These are phyloP conservation scores for Zaprionus ghesquierei DNA, from an alignment of 1,140 invertebrate species.

Conservation along the genomic window DNA sequence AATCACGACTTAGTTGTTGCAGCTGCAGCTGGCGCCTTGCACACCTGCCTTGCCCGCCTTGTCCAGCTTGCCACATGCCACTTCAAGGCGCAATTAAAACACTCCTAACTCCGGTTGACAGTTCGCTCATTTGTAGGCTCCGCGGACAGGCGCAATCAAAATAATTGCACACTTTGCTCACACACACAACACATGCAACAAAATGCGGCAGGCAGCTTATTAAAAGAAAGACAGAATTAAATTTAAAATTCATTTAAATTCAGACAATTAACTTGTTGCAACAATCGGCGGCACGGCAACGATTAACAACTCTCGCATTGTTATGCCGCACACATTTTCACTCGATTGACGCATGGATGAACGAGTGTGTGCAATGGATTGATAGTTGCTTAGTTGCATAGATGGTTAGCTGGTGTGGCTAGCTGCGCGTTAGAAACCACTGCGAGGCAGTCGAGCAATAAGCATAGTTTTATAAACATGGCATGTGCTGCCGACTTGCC, in stretches of 20 bases:
- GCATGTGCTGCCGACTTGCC: not conserved
- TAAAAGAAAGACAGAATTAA: conserved; percentile 8
- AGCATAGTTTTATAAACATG: not conserved
- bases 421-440: not conserved
- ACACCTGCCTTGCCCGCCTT: not conserved
- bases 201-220: not conserved
- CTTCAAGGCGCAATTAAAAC: conserved; percentile 21
- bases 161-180: conserved; percentile 64
- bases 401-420: not conserved
- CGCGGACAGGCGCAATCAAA: conserved; percentile 27
- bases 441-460: not conserved
- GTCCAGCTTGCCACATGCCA: not conserved
- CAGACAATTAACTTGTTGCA: conserved; percentile 6
- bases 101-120: not conserved
- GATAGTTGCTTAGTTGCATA: not conserved
- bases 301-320: conserved; percentile 24
- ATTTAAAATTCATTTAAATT: conserved; percentile 15
- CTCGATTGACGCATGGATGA: not conserved
- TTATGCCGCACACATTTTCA: conserved; percentile 34
- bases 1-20: conserved; percentile 39
- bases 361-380: not conserved
- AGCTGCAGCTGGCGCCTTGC: conserved; percentile 22
- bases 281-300: no score
- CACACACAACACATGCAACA: not conserved
- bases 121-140: not conserved